These are phyloP conservation scores for Neodiprion lecontei DNA, from an alignment of 1,140 invertebrate species.

Conservation along the genomic window DNA sequence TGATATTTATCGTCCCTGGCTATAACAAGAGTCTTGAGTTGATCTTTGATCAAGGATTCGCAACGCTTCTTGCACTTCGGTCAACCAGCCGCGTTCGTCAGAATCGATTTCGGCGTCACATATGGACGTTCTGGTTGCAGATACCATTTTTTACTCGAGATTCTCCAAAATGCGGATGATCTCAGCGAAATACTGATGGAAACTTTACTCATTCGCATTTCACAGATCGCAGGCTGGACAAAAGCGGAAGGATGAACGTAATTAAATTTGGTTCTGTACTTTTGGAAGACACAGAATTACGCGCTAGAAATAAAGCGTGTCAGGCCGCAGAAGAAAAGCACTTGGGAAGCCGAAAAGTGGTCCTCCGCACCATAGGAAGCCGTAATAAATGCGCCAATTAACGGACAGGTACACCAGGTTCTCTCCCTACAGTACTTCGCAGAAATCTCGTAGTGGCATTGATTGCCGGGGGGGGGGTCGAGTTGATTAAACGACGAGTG, in stretches of 20 bases:
- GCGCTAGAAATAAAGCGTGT: too few species aligned
- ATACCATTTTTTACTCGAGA: too few species aligned
- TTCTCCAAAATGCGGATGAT: too few species aligned
- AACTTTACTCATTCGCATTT: too few species aligned
- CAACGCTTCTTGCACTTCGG: slow-evolving; percentile 29
- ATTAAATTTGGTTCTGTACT: not conserved
- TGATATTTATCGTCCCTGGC: slow-evolving; percentile 41
- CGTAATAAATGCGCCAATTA: not conserved
- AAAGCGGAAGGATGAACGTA: not conserved
- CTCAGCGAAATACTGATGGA: too few species aligned
- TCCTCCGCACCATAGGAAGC: not conserved
- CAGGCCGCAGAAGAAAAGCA: not conserved
- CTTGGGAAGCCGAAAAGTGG: not conserved
- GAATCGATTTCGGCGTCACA: not conserved
- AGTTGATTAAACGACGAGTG: not conserved
- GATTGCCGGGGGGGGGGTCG: not conserved
- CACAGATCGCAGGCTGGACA: too few species aligned
- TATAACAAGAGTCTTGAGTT: slow-evolving; percentile 18
- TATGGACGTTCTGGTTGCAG: too few species aligned
- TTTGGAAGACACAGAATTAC: too few species aligned
- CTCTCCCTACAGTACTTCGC: not conserved
- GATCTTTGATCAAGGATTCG: slow-evolving; percentile 42
- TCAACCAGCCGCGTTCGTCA: slow-evolving; percentile 1
- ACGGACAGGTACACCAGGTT: not conserved
- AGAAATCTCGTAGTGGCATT: not conserved